Conservation (phyloP, 2,888 invertebrate species). For the Cerceris ruficornis region DNA sequence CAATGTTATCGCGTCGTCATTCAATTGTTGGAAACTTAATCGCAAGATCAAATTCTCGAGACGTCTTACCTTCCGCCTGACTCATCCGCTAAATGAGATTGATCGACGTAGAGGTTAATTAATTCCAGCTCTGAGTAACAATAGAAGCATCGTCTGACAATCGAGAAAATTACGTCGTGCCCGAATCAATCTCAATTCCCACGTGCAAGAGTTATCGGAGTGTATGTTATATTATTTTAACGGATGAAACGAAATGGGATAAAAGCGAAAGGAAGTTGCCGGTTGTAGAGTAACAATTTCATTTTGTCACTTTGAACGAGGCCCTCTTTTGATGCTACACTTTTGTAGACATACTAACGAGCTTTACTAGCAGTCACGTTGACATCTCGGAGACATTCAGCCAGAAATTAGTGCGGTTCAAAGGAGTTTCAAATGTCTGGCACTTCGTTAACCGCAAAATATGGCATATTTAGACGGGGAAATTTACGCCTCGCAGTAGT, state of each 20-base stretch:
- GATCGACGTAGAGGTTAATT: constrained; percentile 10
- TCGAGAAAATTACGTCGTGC: constrained; percentile 3
- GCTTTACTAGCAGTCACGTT: constrained; percentile 30
- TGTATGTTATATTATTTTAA: no score
- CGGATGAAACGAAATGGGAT: no score
- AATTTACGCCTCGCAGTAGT: constrained; percentile 28
- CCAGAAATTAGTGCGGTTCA: constrained; percentile 48
- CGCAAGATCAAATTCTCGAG: constrained; percentile 6
- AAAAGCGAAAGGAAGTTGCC: no score
- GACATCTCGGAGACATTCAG: constrained; percentile 28
- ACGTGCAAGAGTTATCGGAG: no score
- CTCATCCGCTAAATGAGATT: constrained; percentile 16
- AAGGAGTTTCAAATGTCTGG: constrained; percentile 42
- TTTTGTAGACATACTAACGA: constrained; percentile 42
- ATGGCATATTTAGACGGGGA: constrained; percentile 44
- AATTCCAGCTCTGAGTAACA: background rate
- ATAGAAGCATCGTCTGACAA: background rate
- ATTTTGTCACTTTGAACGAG: constrained; percentile 1
- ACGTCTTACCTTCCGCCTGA: constrained; percentile 5
- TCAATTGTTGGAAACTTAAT: constrained; percentile 3
- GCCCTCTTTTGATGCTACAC: constrained; percentile 9
- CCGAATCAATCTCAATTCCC: background rate
- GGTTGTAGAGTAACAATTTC: no score
- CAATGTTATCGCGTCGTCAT: background rate
- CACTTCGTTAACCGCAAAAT: constrained; percentile 60